phyloP scores from a whole-genome alignment of 2,113 vertebrate species.

The Carollia perspicillata region DNA sequence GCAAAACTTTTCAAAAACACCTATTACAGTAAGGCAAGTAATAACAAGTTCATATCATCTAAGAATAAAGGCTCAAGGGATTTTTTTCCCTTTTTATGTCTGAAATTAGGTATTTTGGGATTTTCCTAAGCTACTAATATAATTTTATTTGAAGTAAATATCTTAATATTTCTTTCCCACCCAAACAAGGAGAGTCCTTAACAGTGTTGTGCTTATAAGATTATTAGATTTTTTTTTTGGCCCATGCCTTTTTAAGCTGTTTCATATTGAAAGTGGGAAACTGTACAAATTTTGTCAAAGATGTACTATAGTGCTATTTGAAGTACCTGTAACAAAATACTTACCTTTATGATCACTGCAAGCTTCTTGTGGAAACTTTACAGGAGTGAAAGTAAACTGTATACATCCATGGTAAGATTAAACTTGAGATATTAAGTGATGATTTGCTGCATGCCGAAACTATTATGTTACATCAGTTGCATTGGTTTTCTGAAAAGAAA shows the following conservation, averaged over 20 bases:
- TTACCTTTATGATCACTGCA: conserved; percentile 67
- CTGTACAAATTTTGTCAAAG: conserved; percentile 76
- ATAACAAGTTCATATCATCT: conserved; percentile 41
- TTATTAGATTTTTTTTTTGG: conserved; percentile 33
- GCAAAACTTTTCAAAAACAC: conserved; percentile 23
- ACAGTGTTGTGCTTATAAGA: conserved; percentile 62
- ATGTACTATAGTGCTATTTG: conserved; percentile 76
- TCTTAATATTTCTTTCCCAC: conserved; percentile 13
- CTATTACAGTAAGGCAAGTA: conserved; percentile 13
- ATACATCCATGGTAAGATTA: conserved; percentile 38
- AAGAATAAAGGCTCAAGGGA: conserved; percentile 26
- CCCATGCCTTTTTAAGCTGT: conserved; percentile 65
- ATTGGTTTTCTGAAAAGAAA: conserved; percentile 56
- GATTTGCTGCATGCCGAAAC: conserved; percentile 59
- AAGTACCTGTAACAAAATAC: conserved; percentile 79
- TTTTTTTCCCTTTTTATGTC: not conserved
- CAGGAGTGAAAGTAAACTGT: conserved; percentile 52
- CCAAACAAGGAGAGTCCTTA: conserved; percentile 45
- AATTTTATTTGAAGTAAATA: conserved; percentile 60
- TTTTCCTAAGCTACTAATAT: conserved; percentile 48
- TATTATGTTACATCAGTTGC: conserved; percentile 46
- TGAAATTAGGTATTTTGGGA: conserved; percentile 25
- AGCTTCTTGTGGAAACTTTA: conserved; percentile 58
- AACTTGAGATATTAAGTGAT: conserved; percentile 42
- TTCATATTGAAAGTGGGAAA: conserved; percentile 81